A percentile compares a stretch with the other conserved stretches of the same genome.
These are phyloP conservation scores for Saiga tatarica DNA, from an alignment of 2,113 vertebrate species.

Conservation along the genomic window DNA sequence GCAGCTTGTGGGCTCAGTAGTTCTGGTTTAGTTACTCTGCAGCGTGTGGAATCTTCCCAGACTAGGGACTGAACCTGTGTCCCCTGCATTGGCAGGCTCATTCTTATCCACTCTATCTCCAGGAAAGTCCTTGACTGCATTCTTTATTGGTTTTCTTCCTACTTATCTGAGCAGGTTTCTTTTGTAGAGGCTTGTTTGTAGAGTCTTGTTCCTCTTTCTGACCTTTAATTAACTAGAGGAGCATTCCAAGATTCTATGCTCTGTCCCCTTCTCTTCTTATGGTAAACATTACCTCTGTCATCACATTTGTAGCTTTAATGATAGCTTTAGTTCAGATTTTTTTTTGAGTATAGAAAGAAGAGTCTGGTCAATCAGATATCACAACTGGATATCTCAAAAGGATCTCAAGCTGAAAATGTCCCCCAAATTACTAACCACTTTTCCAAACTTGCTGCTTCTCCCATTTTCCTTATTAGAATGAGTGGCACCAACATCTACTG, in stretches of 20 bases:
- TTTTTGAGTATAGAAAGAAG: not conserved
- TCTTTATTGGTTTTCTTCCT: not conserved
- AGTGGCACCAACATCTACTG: not conserved
- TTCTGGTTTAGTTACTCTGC: not conserved
- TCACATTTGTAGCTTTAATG: not conserved
- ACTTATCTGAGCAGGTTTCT: not conserved
- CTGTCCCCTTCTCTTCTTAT: not conserved
- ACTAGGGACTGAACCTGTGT: not conserved
- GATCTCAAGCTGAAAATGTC: not conserved
- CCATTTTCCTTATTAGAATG: not conserved
- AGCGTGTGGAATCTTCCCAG: not conserved
- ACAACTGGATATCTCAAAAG: not conserved
- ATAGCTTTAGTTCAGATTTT: not conserved
- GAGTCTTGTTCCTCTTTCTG: not conserved
- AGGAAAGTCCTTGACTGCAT: not conserved
- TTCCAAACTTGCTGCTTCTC: not conserved
- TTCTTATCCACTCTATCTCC: not conserved
- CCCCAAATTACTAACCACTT: not conserved
- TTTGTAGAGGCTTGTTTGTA: not conserved
- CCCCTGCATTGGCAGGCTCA: not conserved
- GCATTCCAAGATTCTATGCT: not conserved
- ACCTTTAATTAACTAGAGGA: not conserved
- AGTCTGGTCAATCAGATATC: not conserved
- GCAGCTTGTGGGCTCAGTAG: not conserved
- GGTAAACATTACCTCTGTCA: not conserved